phyloP scores from a whole-genome alignment of 2,888 invertebrate species.

The Tyria jacobaeae region DNA sequence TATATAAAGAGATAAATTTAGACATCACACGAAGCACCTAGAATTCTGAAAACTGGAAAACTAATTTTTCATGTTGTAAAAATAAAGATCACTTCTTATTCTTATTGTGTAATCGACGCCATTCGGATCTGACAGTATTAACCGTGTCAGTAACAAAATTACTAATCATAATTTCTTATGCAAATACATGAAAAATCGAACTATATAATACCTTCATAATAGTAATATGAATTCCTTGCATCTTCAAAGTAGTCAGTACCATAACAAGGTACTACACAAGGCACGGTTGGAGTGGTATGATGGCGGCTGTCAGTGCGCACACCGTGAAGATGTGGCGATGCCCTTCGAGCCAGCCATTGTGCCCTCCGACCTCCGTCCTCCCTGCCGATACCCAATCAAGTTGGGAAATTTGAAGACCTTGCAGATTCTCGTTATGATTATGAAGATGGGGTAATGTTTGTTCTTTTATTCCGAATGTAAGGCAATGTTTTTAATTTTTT shows the following conservation, averaged over 20 bases:
- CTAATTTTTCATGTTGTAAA: too few relatives aligned
- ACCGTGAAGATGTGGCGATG: slow-evolving; percentile 82
- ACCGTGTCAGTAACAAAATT: too few relatives aligned
- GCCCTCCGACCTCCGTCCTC: slow-evolving; percentile 69
- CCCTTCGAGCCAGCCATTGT: slow-evolving; percentile 80
- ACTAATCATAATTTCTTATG: background rate
- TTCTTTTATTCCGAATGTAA: background rate
- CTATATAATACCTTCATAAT: background rate
- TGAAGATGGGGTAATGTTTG: background rate
- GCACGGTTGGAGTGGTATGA: slow-evolving; percentile 19
- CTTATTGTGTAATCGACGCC: too few relatives aligned
- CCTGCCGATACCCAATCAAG: slow-evolving; percentile 48
- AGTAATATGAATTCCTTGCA: background rate
- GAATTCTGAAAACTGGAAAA: too few relatives aligned
- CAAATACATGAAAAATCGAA: background rate
- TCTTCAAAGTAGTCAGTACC: background rate
- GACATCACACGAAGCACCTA: too few relatives aligned
- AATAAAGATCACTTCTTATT: too few relatives aligned
- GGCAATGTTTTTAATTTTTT: background rate
- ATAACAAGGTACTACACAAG: slow-evolving; percentile 1
- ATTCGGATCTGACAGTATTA: too few relatives aligned
- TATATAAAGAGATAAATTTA: too few relatives aligned
- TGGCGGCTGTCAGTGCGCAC: slow-evolving; percentile 53
- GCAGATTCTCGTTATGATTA: slow-evolving; percentile 21
- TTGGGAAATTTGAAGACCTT: slow-evolving; percentile 47